Evolutionary conservation across 2,113 vertebrate genomes (phyloP), one percentile per base, ranked within the genome.

Genomic region (Monopterus albus): DNA sequence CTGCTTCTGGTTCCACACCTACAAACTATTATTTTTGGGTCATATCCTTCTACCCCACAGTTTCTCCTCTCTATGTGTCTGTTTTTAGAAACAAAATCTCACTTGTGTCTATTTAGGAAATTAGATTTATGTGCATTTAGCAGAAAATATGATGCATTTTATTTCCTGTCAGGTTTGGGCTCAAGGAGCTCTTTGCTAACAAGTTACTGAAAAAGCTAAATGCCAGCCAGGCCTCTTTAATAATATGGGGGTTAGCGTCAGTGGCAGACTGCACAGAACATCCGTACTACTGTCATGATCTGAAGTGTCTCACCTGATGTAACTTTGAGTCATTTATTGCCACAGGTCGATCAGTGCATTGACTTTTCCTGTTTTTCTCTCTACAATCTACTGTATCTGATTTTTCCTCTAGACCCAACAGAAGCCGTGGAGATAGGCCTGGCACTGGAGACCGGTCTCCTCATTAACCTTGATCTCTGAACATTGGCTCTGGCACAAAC

Each of bases 351-450:
- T 45, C 10, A 12, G 11, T 65, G 18, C 18, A 3, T 18, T 1
- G 2, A 7, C 38, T 57, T 18, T 47, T 45, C 28, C 17, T 65
- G 20, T 67, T 69, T 61, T 25, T 51, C 33, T 36, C 11, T 40
- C 3, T 57, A 9, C 28, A 17, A 11, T 57, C 36, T 36, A 51
- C 25, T 49, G 28, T 72, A 1, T 80, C 5, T 66, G 2, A 18
- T 57, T 75, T 81, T 42, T 51, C 38, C 52, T 51, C 17, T 26
- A 89, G 88, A 79, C 58, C 57, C 79, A 86, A 60, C 79, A 51
- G 75, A 80, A 73, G 68, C 81, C 31, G 21, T 81, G 83, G 89
- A 79, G 83, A 78, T 83, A 88, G 85, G 40, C 62, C 85, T 62
- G 69, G 63, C 63, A 55, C 47, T 51, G 59, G 75, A 63, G 60